phyloP scores from a whole-genome alignment of 2,888 invertebrate species.

The Teleogryllus oceanicus region DNA sequence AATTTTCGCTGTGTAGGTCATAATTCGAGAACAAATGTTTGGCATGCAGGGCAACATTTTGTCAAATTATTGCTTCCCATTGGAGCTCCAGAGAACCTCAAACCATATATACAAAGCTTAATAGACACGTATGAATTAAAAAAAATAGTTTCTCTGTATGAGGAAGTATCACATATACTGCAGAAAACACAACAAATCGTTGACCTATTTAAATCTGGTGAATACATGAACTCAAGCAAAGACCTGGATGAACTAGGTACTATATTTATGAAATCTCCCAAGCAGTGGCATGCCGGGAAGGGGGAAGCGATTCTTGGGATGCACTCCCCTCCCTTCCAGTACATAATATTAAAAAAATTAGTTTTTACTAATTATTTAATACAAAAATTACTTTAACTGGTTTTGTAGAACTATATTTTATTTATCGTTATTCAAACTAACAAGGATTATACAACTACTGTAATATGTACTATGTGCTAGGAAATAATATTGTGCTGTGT shows the following conservation, averaged over 20 bases:
- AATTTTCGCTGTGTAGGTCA: slow-evolving; percentile 31
- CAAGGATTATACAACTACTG: too few species aligned
- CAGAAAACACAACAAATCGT: slow-evolving; percentile 34
- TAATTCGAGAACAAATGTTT: slow-evolving; percentile 36
- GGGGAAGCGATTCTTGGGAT: too few species aligned
- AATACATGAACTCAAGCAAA: slow-evolving; percentile 30
- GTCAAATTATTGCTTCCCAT: slow-evolving; percentile 36
- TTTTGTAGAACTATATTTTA: too few species aligned
- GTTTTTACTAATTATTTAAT: too few species aligned
- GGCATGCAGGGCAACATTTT: slow-evolving; percentile 37
- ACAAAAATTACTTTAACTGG: neutral
- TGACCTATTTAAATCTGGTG: slow-evolving; percentile 33
- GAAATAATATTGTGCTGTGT: neutral
- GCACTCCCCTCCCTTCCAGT: too few species aligned
- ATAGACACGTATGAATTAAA: slow-evolving; percentile 31
- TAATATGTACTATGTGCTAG: too few species aligned
- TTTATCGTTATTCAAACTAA: too few species aligned
- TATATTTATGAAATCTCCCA: neutral
- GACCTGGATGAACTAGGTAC: neutral
- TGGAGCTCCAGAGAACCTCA: slow-evolving; percentile 34
- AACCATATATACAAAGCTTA: slow-evolving; percentile 34
- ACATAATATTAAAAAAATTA: too few species aligned
- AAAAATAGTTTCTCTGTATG: neutral
- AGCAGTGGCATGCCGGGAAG: too few species aligned
- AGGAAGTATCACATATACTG: slow-evolving; percentile 34